phyloP scores from a whole-genome alignment of 2,888 invertebrate species.

The Girardia tigrina region DNA sequence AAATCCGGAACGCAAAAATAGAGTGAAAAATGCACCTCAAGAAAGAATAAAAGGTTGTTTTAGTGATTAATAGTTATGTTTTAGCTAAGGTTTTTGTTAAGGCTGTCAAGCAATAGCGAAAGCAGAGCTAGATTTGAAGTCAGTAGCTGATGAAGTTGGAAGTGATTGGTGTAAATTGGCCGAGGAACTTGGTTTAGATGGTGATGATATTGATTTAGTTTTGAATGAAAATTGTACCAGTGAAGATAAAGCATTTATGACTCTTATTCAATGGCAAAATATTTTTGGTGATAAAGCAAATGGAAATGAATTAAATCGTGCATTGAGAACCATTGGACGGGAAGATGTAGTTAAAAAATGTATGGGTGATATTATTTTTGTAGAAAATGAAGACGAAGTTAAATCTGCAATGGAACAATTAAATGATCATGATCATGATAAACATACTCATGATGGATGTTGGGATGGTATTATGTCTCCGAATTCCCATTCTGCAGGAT shows the following conservation, averaged over 20 bases:
- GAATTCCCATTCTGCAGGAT: background rate
- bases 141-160: conserved; percentile 3
- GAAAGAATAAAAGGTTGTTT: background rate
- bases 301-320: conserved; percentile 7
- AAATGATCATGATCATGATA: background rate
- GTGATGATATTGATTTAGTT: background rate
- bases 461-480: background rate
- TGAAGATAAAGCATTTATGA: background rate
- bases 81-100: background rate
- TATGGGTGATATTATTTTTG: background rate
- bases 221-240: background rate
- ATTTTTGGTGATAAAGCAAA: background rate
- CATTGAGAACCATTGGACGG: conserved; percentile 4
- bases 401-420: background rate
- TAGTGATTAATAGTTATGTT: background rate
- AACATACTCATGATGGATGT: background rate
- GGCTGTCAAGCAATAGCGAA: background rate
- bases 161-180: background rate
- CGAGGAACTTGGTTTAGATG: background rate
- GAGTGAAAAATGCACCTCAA: background rate
- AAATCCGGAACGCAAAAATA: background rate
- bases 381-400: background rate
- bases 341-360: conserved; percentile 21
- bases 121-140: background rate
- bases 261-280: background rate